Evolutionary conservation across 2,797 vertebrate species (phyloP), one percentile per base, ranked within the genome.

Genomic region (Lemur catta): DNA sequence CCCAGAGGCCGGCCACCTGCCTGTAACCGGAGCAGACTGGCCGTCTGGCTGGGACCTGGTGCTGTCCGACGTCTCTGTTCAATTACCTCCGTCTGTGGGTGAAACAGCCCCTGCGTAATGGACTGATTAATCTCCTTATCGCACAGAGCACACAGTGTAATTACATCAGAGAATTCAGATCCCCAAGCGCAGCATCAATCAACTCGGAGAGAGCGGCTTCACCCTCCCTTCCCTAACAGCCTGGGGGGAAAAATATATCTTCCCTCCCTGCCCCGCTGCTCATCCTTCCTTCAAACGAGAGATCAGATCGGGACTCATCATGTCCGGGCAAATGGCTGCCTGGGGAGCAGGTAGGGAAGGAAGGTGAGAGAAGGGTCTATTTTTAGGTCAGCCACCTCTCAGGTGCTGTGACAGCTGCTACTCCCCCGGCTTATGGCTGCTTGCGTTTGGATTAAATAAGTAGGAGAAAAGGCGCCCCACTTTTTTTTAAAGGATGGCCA

Each of bases 41-140:
- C 48, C 76, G 89, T n/a, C 48, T 84, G 61, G 71, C 90, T 81
- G 92, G 93, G 93, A 80, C 93, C 96, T 48, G 4, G 88, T 24
- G 33, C 81, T 88, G 92, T 95, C 95, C 91, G 1, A 75, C 48
- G 46, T 93, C 97, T 97, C 96, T 69, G 59, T 98, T 98, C 98
- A 97, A 96, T 98, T 98, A 97, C 96, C 94, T 97, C 93, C 85
- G 85, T 98, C 97, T 95, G 93, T 93, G 97, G 93, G 94, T 95
- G 95, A 96, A 98, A 95, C 96, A 96, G 97, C 94, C 96, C 96
- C 80, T 98, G 98, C 95, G 98, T 99, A 99, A 99, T 98, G 98
- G 98, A 98, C 99, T 99, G 99, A 99, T 99, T 99, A 98, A 99
- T 99, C 99, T 99, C 98, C 99, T 99, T 99, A 99, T 99, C 99